Evolutionary conservation across 2,888 invertebrate species (phyloP).

Genomic region (Ophion costatus): DNA sequence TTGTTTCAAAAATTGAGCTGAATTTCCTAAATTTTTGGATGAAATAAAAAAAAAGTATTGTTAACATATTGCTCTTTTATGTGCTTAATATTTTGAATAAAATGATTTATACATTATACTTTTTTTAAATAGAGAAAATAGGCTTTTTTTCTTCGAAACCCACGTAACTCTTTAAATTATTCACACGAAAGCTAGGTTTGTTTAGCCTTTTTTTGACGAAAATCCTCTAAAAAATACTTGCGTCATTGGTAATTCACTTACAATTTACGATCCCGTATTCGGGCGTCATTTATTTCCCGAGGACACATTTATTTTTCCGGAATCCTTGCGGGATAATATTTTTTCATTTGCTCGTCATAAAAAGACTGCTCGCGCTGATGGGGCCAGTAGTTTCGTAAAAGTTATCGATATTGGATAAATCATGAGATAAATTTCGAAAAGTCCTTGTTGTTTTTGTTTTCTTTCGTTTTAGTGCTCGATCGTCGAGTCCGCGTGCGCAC

Average conservation of each 20-base stretch:
- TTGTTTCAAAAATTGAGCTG: too few species aligned
- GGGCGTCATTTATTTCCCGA: neutral
- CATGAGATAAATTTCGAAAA: slow-evolving; percentile 43
- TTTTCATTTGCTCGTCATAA: slow-evolving; percentile 13
- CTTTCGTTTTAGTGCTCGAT: slow-evolving; percentile 30
- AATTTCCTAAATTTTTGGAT: too few species aligned
- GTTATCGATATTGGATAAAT: slow-evolving; percentile 48
- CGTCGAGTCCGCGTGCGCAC: slow-evolving; percentile 49
- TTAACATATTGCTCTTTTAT: too few species aligned
- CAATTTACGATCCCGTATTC: neutral
- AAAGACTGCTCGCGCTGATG: slow-evolving; percentile 5
- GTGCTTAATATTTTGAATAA: too few species aligned
- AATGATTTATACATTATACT: too few species aligned
- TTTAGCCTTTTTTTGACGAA: neutral
- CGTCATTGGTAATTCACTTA: neutral
- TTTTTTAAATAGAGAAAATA: too few species aligned
- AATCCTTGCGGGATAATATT: neutral
- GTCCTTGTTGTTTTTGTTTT: neutral
- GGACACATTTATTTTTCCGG: neutral
- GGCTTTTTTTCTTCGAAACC: too few species aligned
- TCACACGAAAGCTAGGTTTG: neutral
- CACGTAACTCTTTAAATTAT: too few species aligned
- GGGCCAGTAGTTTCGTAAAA: neutral
- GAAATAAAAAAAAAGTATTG: too few species aligned
- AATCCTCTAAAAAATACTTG: neutral